Base-by-base conservation (phyloP, 2,113 vertebrate genomes). In the Otocyon megalotis region DNA sequence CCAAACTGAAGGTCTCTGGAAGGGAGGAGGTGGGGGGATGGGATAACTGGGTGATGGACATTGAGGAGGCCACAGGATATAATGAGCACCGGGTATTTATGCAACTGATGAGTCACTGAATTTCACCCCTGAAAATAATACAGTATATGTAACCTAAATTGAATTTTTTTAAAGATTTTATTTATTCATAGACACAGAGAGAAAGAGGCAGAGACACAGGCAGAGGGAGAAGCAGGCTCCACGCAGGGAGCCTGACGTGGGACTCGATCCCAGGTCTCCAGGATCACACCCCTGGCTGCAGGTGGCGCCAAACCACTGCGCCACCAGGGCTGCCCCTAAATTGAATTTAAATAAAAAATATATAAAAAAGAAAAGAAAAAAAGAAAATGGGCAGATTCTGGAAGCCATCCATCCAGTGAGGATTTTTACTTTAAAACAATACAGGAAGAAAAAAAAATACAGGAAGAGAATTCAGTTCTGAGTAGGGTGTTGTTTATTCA, bases 401-500 rank as follows among this genome's bases (percentile, higher is more conserved):
- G 67, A 92, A 84, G 60, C 22, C 74, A 37, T 63, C 43, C 28
- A 79, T 32, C 81, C 58, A 81, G 43, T 53, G 79, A 92, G 12
- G 84, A 91, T 67, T 87, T 92, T 92, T 60, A 58, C 12, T 94
- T 74, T 71, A 67, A 76, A 53, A 84, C 9, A 43, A 69, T 2
- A 88, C 80, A 63, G 32, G 28, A 89, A 71, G 83, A 71, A n/a
- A 67, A 76, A 53, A 84, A 7, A 43, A 69, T 2, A 88, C 80
- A 63, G 32, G 28, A 89, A 71, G 83, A 71, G 1, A 63, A n/a
- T 71, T 8, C n/a, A 80, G 30, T 74, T 74, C 65, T 56, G 35
- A 94, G 53, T 71, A 37, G 17, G 19, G 43, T 63, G 58, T 56
- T 71, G 7, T 81, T 95, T 81, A 90, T 81, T 88, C 72, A 97